Evolutionary conservation across 2,113 vertebrate species (phyloP).

Genomic region (Elephas maximus): DNA sequence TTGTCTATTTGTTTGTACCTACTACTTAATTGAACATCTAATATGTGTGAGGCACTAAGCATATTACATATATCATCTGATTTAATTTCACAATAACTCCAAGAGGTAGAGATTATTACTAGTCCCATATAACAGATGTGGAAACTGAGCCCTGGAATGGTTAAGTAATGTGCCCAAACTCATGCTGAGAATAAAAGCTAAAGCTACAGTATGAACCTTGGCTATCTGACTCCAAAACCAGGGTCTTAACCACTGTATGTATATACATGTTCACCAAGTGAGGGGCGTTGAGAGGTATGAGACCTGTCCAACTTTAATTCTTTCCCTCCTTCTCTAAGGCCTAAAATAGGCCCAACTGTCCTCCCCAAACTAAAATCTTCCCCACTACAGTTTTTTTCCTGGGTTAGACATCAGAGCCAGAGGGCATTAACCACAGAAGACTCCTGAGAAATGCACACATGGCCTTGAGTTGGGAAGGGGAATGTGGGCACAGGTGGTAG

Average conservation of each 20-base stretch:
- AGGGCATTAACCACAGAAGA: not conserved
- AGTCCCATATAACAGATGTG: not conserved
- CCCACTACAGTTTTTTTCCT: not conserved
- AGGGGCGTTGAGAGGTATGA: not conserved
- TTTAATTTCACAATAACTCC: slow-evolving; percentile 59
- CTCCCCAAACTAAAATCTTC: not conserved
- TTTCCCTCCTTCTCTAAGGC: not conserved
- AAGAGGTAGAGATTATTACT: not conserved
- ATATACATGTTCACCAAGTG: not conserved
- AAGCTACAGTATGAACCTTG: not conserved
- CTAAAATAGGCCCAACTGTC: not conserved
- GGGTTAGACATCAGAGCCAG: not conserved
- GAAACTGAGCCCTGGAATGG: slow-evolving; percentile 19
- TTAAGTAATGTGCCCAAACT: slow-evolving; percentile 37
- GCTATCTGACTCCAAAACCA: not conserved
- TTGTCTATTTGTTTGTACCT: not conserved
- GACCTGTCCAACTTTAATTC: not conserved
- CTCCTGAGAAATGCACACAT: not conserved
- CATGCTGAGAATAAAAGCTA: not conserved
- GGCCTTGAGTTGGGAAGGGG: not conserved
- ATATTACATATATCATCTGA: not conserved
- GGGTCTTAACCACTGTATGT: not conserved
- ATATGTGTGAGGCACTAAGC: not conserved
- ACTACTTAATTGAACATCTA: slow-evolving; percentile 38
- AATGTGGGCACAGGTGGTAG: not conserved